Percentiles rank a stretch among this genome's conserved stretches.
Evolutionary conservation across 2,888 invertebrate genomes (phyloP).

Genomic region (Drosophila merina): DNA sequence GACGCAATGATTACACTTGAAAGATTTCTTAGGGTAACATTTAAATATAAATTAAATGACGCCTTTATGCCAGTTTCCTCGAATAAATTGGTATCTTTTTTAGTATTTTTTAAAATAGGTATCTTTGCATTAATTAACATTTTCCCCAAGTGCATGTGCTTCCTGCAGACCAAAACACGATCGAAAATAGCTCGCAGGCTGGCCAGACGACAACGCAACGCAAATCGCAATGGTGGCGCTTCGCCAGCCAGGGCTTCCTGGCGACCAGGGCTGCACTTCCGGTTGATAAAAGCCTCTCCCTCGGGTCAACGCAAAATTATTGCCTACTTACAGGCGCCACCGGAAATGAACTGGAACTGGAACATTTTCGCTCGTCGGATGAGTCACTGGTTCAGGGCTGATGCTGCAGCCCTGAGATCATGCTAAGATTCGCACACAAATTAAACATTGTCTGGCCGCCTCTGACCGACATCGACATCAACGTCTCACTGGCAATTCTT

Average conservation of each 20-base stretch:
- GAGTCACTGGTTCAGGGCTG: background rate
- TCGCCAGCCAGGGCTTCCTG: slow-evolving; percentile 43
- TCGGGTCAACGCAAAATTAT: background rate
- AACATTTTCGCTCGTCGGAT: background rate
- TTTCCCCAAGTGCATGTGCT: slow-evolving; percentile 3
- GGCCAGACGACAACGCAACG: slow-evolving; percentile 58
- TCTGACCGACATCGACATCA: slow-evolving; percentile 48
- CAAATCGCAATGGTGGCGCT: slow-evolving; percentile 67
- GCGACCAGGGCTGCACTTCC: slow-evolving; percentile 31
- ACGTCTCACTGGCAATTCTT: slow-evolving; percentile 49
- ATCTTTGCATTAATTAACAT: background rate
- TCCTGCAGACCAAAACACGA: slow-evolving; percentile 60
- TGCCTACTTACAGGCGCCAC: slow-evolving; percentile 62
- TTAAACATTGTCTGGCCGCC: slow-evolving; percentile 54
- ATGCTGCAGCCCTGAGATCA: slow-evolving; percentile 44
- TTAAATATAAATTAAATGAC: no score
- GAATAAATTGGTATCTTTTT: no score
- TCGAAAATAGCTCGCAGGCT: slow-evolving; percentile 73
- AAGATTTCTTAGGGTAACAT: no score
- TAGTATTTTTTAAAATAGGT: no score
- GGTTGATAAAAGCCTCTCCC: slow-evolving; percentile 3
- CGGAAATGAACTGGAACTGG: background rate
- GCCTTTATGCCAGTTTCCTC: no score
- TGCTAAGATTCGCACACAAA: slow-evolving; percentile 44
- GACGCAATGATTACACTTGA: slow-evolving; percentile 25